phyloP scores from a whole-genome alignment of 2,888 invertebrate species.

The Heteromurus nitidus region DNA sequence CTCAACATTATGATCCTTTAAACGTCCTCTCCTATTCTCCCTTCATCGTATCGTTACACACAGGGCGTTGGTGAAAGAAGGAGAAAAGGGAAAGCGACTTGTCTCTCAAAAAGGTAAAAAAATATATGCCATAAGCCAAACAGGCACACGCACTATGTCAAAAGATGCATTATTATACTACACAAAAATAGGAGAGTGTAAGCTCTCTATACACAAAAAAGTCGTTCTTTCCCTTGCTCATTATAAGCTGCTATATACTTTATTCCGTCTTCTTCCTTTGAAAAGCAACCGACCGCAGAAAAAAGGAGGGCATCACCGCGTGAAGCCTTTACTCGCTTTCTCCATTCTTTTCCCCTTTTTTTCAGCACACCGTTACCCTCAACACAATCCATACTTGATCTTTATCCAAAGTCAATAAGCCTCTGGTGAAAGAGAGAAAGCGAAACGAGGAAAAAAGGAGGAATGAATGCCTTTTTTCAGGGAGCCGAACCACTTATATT shows the following conservation, averaged over 20 bases:
- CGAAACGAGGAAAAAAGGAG: too few relatives aligned
- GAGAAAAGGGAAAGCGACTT: constrained; percentile 11
- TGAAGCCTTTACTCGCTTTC: constrained; percentile 4
- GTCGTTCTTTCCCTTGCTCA: background rate
- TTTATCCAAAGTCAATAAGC: constrained; percentile 13
- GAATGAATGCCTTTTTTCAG: background rate
- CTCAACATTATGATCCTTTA: constrained; percentile 43
- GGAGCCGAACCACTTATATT: background rate
- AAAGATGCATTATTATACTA: too few relatives aligned
- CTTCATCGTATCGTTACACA: constrained; percentile 1
- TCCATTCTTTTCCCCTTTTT: background rate
- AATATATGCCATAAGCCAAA: too few relatives aligned
- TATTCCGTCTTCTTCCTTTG: constrained; percentile 19
- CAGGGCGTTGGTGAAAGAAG: constrained; percentile 29
- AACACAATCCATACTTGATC: background rate
- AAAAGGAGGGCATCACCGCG: constrained; percentile 22
- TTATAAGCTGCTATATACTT: too few relatives aligned
- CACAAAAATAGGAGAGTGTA: too few relatives aligned
- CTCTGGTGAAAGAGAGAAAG: too few relatives aligned
- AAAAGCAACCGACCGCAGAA: constrained; percentile 20
- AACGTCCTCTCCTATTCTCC: constrained; percentile 32
- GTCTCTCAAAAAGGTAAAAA: constrained; percentile 19
- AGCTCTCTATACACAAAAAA: background rate
- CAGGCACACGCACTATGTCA: background rate
- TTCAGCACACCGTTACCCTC: background rate